Conservation (phyloP, 2,113 vertebrate species). For the Bothrops jararaca region DNA sequence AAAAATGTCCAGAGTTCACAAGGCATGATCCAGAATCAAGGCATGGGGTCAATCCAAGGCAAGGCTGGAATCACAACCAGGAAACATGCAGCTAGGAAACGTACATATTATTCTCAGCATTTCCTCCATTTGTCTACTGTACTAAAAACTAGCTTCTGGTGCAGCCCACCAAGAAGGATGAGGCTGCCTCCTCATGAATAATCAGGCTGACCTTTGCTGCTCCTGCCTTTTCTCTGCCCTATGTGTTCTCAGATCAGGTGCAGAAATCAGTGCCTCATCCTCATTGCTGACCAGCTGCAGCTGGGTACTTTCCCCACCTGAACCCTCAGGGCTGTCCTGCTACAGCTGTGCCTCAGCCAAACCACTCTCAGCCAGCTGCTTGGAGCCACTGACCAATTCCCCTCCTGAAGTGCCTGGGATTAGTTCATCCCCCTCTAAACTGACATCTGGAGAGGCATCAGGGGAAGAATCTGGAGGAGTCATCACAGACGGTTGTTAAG, state of each 20-base stretch:
- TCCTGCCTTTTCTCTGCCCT: background rate
- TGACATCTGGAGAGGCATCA: background rate
- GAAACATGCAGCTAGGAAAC: background rate
- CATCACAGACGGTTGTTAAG: background rate
- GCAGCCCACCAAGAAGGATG: background rate
- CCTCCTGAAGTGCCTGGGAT: background rate
- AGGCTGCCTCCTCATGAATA: background rate
- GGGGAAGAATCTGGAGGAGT: background rate
- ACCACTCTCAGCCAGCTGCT: background rate
- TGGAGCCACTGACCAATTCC: background rate
- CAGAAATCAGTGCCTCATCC: background rate
- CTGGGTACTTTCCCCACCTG: background rate
- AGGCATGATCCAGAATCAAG: background rate
- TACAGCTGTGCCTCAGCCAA: background rate
- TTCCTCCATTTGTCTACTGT: background rate
- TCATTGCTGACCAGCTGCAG: background rate
- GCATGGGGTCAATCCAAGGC: background rate
- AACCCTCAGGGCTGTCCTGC: background rate
- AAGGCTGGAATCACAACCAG: background rate
- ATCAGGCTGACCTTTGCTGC: background rate
- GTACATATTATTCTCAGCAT: background rate
- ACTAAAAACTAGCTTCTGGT: background rate
- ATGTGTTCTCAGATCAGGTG: background rate
- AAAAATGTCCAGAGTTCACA: background rate
- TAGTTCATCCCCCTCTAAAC: background rate